Percentiles rank a stretch among this genome's conserved stretches.
Evolutionary conservation across 1,140 invertebrate genomes (phyloP).

Genomic region (Anastrepha obliqua): DNA sequence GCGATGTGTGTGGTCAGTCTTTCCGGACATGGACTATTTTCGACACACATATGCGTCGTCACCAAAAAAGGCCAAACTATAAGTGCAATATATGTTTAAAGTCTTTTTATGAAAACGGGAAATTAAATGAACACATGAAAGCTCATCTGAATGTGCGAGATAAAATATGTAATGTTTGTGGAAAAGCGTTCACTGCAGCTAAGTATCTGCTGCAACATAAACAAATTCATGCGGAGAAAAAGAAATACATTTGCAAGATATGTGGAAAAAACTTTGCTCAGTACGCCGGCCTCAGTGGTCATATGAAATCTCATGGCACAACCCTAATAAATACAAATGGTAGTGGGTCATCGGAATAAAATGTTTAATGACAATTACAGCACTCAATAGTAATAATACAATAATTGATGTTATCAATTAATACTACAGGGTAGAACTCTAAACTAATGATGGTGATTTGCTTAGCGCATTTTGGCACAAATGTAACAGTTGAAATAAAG

Average conservation of each 20-base stretch:
- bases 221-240: conserved; percentile 55
- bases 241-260: conserved; percentile 54
- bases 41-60: conserved; percentile 55
- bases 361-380: too few species aligned
- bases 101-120: conserved; percentile 58
- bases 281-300: conserved; percentile 50
- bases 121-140: conserved; percentile 62
- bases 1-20: conserved; percentile 57
- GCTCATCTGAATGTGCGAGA: conserved; percentile 62
- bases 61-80: conserved; percentile 59
- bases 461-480: too few species aligned
- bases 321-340: conserved; percentile 38
- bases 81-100: conserved; percentile 63
- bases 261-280: conserved; percentile 56
- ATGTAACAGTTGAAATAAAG: too few species aligned
- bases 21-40: conserved; percentile 6
- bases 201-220: conserved; percentile 62
- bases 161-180: conserved; percentile 63
- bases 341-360: too few species aligned
- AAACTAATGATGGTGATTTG: too few species aligned
- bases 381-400: too few species aligned
- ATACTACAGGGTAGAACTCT: too few species aligned
- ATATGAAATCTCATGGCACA: conserved; percentile 55
- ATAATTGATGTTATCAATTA: too few species aligned
- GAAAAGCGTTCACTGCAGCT: conserved; percentile 61